Percentiles rank a stretch among this genome's conserved stretches.
Evolutionary conservation across 2,888 invertebrate species (phyloP).

Genomic region (Synergus japonicus): DNA sequence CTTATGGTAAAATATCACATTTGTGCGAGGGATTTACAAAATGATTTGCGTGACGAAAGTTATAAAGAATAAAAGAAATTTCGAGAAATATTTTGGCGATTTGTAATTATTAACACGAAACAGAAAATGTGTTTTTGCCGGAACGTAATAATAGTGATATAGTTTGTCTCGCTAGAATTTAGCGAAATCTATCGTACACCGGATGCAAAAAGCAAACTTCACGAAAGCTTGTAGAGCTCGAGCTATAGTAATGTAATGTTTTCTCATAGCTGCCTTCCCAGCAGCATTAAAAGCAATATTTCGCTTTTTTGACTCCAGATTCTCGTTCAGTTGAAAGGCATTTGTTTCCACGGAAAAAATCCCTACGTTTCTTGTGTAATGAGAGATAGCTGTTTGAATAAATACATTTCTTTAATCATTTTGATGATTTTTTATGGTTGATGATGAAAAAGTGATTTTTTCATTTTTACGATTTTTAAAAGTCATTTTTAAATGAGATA

Average conservation of each 20-base stretch:
- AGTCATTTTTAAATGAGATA: no score
- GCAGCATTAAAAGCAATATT: constrained; percentile 35
- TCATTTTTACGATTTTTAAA: no score
- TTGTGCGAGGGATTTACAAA: no score
- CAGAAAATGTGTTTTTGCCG: background rate
- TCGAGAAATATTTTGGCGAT: background rate
- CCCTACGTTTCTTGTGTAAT: background rate
- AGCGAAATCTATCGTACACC: constrained; percentile 22
- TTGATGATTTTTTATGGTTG: no score
- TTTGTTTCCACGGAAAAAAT: background rate
- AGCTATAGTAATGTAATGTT: constrained; percentile 21
- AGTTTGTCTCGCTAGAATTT: constrained; percentile 22
- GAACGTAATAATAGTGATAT: constrained; percentile 28
- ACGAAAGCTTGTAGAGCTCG: constrained; percentile 11
- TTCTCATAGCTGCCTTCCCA: constrained; percentile 19
- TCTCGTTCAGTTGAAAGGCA: constrained; percentile 13
- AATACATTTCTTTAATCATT: background rate
- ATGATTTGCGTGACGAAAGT: background rate
- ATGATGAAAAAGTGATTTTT: no score
- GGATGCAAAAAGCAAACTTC: constrained; percentile 32
- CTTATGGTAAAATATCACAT: no score
- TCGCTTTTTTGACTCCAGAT: constrained; percentile 9
- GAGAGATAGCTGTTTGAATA: background rate
- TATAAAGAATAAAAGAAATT: background rate
- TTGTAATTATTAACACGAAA: background rate